Conservation (phyloP, 1,140 invertebrate genomes). For the Bradysia coprophila region DNA sequence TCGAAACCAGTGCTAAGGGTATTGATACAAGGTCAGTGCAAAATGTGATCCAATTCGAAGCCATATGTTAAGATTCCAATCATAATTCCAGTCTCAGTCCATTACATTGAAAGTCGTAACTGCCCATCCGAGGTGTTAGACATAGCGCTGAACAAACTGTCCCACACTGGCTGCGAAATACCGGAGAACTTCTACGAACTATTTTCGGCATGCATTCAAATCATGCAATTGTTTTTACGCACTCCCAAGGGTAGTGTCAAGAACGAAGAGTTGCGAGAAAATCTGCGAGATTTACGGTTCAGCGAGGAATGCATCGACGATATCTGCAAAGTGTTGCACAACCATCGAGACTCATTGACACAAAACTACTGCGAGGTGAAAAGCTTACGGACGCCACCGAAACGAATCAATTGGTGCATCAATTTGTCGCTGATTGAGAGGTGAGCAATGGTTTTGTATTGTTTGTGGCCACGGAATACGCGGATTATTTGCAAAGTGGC, state of each 20-base stretch:
- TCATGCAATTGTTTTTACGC: constrained; percentile 21
- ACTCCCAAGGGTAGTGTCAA: constrained; percentile 18
- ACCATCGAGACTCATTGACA: constrained; percentile 16
- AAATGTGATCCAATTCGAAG: too few relatives aligned
- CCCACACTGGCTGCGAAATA: constrained; percentile 16
- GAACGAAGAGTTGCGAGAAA: constrained; percentile 16
- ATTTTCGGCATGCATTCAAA: constrained; percentile 16
- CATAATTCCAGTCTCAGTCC: constrained; percentile 13
- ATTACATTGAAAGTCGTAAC: constrained; percentile 19
- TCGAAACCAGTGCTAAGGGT: constrained; percentile 17
- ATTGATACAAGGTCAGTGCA: constrained; percentile 14
- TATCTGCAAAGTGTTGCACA: constrained; percentile 17
- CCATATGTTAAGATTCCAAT: background rate
- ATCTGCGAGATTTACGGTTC: constrained; percentile 16
- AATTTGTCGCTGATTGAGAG: constrained; percentile 16
- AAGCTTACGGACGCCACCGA: constrained; percentile 14
- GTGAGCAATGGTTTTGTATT: constrained; percentile 7
- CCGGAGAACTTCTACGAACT: constrained; percentile 21
- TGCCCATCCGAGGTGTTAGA: constrained; percentile 19
- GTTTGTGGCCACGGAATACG: background rate
- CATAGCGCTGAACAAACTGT: constrained; percentile 20
- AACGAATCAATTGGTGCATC: constrained; percentile 21
- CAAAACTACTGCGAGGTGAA: constrained; percentile 18
- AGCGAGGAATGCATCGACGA: constrained; percentile 18
- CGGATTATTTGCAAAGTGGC: constrained; percentile 1